phyloP scores from a whole-genome alignment of 1,140 invertebrate species.

The Apis mellifera region Amel_HAv3.1 CM009933.2:8740501-8741000 shows the following conservation, averaged over 20 bases:
- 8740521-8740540: too few species aligned
- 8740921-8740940: background rate
- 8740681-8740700: background rate
- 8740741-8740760: background rate
- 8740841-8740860: too few species aligned
- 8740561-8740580: background rate
- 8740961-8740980: constrained; percentile 18
- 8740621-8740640: background rate
- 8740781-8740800: too few species aligned
- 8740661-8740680: constrained; percentile 21
- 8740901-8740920: too few species aligned
- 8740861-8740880: too few species aligned
- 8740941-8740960: too few species aligned
- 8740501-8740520: too few species aligned
- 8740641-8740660: background rate
- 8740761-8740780: too few species aligned
- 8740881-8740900: too few species aligned
- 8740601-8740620: background rate
- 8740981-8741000: constrained; percentile 30
- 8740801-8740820: too few species aligned
- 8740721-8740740: background rate
- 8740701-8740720: background rate
- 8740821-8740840: too few species aligned
- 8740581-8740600: background rate
- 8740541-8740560: too few species aligned